Conservation (phyloP, 53 echinoderm and acorn worm species). For the Henricia sp. region DNA sequence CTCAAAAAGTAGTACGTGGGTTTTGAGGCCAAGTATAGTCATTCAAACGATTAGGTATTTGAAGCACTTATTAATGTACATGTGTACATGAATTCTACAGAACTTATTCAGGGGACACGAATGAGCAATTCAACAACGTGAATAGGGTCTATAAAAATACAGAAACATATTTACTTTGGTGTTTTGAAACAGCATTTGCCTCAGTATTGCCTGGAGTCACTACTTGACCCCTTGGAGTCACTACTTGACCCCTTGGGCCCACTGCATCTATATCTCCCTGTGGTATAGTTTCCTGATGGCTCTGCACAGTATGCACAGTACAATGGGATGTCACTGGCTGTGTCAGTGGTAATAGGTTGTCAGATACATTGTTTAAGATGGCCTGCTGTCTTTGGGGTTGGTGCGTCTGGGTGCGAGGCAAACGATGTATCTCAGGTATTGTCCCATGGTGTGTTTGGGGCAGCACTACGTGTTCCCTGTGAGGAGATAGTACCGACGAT, state of each 20-base stretch:
- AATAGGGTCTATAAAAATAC: too few relatives aligned
- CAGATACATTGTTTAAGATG: background rate
- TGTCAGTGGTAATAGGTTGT: background rate
- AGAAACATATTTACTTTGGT: slow-evolving; percentile 40
- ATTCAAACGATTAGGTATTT: too few relatives aligned
- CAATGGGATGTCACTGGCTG: background rate
- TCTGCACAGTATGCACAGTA: too few relatives aligned
- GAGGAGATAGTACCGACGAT: slow-evolving; percentile 19
- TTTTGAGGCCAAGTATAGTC: too few relatives aligned
- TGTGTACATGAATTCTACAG: too few relatives aligned
- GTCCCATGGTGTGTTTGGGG: slow-evolving; percentile 1
- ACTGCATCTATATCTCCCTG: background rate
- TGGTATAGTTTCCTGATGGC: too few relatives aligned
- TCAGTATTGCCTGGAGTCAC: background rate
- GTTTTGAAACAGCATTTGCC: background rate
- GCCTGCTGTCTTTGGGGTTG: background rate
- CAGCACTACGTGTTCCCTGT: background rate
- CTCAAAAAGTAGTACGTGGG: too few relatives aligned
- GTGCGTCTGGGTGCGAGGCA: slow-evolving; percentile 6
- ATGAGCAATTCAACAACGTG: too few relatives aligned
- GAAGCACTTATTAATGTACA: too few relatives aligned
- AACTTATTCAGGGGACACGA: too few relatives aligned
- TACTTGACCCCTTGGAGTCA: background rate
- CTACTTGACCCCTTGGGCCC: background rate
- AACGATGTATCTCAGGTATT: slow-evolving; percentile 15